A percentile compares a stretch with the other conserved stretches of the same genome.
These are phyloP conservation scores for Cinclus mexicanus DNA, from an alignment of 2,113 vertebrate species.

Conservation along the genomic window DNA sequence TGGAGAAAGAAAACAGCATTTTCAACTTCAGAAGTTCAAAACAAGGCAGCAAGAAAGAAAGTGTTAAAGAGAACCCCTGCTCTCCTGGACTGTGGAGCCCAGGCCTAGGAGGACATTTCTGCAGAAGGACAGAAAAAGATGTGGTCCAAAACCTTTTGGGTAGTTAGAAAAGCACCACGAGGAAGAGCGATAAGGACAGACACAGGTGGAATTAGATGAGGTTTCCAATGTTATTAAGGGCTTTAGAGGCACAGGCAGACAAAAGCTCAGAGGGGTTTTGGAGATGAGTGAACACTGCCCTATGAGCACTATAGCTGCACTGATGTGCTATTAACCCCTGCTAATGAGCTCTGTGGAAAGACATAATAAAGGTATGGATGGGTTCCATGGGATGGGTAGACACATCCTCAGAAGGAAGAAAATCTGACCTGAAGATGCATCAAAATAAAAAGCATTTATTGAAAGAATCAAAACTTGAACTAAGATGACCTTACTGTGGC, in stretches of 20 bases:
- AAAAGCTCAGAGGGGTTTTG: not conserved
- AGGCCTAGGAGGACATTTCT: not conserved
- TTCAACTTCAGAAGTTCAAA: not conserved
- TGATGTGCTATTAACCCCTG: not conserved
- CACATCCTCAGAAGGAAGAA: not conserved
- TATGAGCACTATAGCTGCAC: not conserved
- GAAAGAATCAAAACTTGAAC: not conserved
- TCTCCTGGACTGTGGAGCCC: not conserved
- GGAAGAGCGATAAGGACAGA: not conserved
- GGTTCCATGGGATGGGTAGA: not conserved
- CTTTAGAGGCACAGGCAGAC: not conserved
- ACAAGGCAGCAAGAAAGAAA: not conserved
- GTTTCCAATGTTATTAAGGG: not conserved
- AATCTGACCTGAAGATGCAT: not conserved
- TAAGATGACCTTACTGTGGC: not conserved
- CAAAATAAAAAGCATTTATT: not conserved
- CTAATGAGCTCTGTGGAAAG: not conserved
- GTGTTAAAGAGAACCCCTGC: not conserved
- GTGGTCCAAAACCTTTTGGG: not conserved
- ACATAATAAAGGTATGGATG: not conserved
- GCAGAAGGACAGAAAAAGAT: not conserved
- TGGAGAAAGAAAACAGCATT: not conserved
- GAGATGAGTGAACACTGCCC: not conserved
- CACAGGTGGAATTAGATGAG: not conserved
- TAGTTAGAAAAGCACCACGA: not conserved